Base-by-base conservation (phyloP, 37 sponge, comb jelly and placozoan species). In the Chondrosia reniformis region DNA sequence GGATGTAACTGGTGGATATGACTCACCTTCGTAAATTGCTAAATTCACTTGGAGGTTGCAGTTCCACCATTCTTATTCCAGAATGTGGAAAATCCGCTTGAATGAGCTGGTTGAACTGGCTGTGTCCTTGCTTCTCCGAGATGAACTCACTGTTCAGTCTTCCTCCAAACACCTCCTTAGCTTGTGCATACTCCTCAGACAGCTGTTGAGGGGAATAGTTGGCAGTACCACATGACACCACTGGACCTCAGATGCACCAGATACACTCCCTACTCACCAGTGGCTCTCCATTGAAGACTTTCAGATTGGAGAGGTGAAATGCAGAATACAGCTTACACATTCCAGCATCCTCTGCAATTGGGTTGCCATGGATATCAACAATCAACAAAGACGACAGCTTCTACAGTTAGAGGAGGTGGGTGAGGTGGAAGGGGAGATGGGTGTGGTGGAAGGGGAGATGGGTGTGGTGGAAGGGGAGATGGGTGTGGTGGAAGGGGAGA, bases 131-230 rank as follows among this genome's bases (percentile, higher is more conserved):
- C 46, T 77, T 85, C 41, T 96, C 93, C 64, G 65, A 75, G 21
- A 96, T 81, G 59, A 85, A 72, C 77, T 96, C 97, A 59, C 87
- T 82, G 37, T 84, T 87, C 55, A 96, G 76, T n/a, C 96, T 34
- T 37, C 94, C 94, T 56, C 94, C 94, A 1, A 86, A 74, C 66
- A 67, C 90, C 57, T 93, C 94, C 67, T 76, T 93, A 15, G 94
- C 91, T 9, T 36, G 38, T 33, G 71, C 52, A 7, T 81, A 34
- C 56, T 93, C 94, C 56, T 63, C 33, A 0, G 42, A 42, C 15
- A 27, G 27, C 42, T 38, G 42, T 15, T 38, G 72, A 69, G 72
- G 72, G 72, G 72, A 43, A 39, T 44, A 46, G 15, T 25, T 44
- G 43, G 10, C 46, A 43, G 74, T 44, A 46, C 1, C 46, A n/a